Evolutionary conservation across 2,797 vertebrate genomes (phyloP), one percentile per base, ranked within the genome.

Genomic region (Sciurus carolinensis): DNA sequence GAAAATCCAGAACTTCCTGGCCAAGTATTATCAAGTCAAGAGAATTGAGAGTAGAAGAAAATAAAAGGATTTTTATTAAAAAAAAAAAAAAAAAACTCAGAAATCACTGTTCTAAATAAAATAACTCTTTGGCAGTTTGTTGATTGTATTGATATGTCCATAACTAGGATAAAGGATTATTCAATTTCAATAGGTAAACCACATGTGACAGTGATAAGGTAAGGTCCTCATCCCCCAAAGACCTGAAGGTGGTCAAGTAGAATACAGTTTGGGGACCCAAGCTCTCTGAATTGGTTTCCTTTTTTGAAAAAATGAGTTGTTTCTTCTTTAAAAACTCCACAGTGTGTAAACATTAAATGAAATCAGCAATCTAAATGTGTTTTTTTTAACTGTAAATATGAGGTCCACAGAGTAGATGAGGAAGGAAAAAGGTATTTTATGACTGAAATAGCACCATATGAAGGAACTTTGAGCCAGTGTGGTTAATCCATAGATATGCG

Each of bases 51-150:
- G 0, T 1, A 18, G 10, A 47, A 50, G 66, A 88, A 81, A 75
- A 24, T 18, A 44, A 62, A 4, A 18, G 4, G 6, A n/a, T 72
- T 33, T 57, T n/a, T 82, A 4, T 18, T 14, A 79, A 36, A 20
- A 69, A 95, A 80, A 80, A 28, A 54, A 54, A 83, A 44, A 15
- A 73, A 95, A 75, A 80, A 39, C 36, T 76, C 71, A 59, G 84
- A 89, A 89, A 50, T 17, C 4, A 13, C 33, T 28, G 10, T n/a
- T 80, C 12, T 47, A 42, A 44, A 47, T 36, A 42, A 91, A 89
- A 69, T 0, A 1, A 9, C 36, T 24, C 33, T 62, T 42, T 2
- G 1, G 7, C 24, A 73, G n/a, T 6, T 81, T 52, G 12, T 52
- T 42, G 7, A 54, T 26, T 24, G 13, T 59, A 33, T 7, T 84